phyloP scores from a whole-genome alignment of 2,888 invertebrate genomes.

The Sphecodes monilicornis region DNA sequence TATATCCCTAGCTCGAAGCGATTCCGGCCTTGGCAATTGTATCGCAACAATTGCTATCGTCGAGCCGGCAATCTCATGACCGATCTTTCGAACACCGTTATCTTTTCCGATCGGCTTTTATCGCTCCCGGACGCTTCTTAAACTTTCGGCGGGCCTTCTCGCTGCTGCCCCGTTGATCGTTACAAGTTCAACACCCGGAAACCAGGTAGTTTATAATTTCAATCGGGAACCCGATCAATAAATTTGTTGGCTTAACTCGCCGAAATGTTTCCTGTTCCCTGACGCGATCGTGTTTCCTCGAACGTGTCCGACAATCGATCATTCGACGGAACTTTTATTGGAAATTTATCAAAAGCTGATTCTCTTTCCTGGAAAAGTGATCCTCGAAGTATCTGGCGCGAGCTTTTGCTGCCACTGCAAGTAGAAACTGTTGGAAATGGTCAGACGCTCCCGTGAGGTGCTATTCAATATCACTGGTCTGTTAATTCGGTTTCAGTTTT shows the following conservation, averaged over 20 bases:
- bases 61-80: slow-evolving; percentile 36
- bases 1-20: slow-evolving; percentile 53
- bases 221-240: neutral
- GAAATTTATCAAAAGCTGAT: neutral
- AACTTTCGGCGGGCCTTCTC: slow-evolving; percentile 27
- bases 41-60: slow-evolving; percentile 48
- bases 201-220: slow-evolving; percentile 2
- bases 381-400: neutral
- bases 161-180: slow-evolving; percentile 10
- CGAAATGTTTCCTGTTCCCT: neutral
- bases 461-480: neutral
- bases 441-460: neutral
- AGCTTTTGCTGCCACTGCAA: neutral
- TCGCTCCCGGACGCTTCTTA: slow-evolving; percentile 37
- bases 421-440: neutral
- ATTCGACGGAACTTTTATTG: neutral
- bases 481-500: neutral
- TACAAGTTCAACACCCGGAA: neutral
- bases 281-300: neutral
- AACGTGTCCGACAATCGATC: neutral
- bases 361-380: neutral
- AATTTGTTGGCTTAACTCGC: slow-evolving; percentile 14
- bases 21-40: slow-evolving; percentile 63
- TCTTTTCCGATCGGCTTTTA: slow-evolving; percentile 38
- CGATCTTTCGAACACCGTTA: slow-evolving; percentile 40